A percentile compares a stretch with the other conserved stretches of the same genome.
Conservation (phyloP, 2,888 invertebrate genomes). For the Thecocarcelia acutangulata region DNA sequence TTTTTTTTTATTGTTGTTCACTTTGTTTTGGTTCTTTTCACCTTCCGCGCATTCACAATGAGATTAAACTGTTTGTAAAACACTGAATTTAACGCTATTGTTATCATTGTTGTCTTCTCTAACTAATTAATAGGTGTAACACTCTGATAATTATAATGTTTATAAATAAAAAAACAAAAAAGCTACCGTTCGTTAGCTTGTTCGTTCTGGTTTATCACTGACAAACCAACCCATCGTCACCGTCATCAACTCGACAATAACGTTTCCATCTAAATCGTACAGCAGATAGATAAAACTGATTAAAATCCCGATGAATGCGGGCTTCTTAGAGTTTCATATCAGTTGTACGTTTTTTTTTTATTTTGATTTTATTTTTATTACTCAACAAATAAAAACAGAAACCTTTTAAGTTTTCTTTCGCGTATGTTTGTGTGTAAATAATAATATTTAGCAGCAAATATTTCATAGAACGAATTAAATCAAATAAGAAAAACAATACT, state of each 20-base stretch:
- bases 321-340: conserved; percentile 13
- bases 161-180: conserved; percentile 20
- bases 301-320: conserved; percentile 32
- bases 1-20: background rate
- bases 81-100: conserved; percentile 67
- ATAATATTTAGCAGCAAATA: background rate
- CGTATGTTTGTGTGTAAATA: conserved; percentile 11
- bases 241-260: conserved; percentile 6
- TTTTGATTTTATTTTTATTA: conserved; percentile 27
- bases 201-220: conserved; percentile 41
- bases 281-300: conserved; percentile 41
- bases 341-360: conserved; percentile 17
- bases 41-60: conserved; percentile 40
- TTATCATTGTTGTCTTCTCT: conserved; percentile 61
- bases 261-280: conserved; percentile 40
- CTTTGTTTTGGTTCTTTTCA: conserved; percentile 27
- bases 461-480: conserved; percentile 35
- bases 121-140: conserved; percentile 62
- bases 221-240: conserved; percentile 36
- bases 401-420: conserved; percentile 35
- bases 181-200: conserved; percentile 18
- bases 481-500: conserved; percentile 11
- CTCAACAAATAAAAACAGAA: conserved; percentile 34
- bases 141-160: conserved; percentile 51
- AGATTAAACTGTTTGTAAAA: conserved; percentile 69